phyloP scores from a whole-genome alignment of 37 sponge, comb jelly and placozoan genomes.

The Mnemiopsis leidyi region DNA sequence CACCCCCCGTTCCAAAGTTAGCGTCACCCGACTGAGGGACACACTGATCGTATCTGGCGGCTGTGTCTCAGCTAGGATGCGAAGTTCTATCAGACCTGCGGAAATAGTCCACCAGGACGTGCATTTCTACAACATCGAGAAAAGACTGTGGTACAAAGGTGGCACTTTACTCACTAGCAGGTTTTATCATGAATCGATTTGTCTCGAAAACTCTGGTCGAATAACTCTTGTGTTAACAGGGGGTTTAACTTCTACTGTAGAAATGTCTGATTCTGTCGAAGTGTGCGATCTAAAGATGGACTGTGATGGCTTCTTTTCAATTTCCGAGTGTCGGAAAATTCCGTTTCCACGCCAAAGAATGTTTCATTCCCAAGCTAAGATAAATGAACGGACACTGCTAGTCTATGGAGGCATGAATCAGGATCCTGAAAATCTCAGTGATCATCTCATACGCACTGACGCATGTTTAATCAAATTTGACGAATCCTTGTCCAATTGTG shows the following conservation, averaged over 20 bases:
- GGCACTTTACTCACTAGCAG: not conserved
- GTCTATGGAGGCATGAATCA: conserved; percentile 16
- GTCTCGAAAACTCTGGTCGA: not conserved
- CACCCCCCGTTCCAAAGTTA: not conserved
- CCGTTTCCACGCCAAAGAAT: not conserved
- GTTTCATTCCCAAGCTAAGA: not conserved
- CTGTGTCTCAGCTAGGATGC: not conserved
- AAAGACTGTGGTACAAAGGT: conserved; percentile 8
- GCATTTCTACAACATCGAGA: not conserved
- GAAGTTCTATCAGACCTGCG: not conserved
- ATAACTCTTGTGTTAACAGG: conserved; percentile 1
- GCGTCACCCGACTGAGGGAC: not conserved
- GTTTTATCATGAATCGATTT: not conserved
- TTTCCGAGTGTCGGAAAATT: not conserved
- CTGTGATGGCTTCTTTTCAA: not conserved
- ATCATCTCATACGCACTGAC: not conserved
- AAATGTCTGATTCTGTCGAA: conserved; percentile 19
- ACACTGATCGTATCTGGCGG: conserved; percentile 34
- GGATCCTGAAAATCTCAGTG: not conserved
- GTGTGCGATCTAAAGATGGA: not conserved
- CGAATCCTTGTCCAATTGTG: not conserved
- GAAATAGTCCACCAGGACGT: not conserved
- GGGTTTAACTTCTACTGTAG: not conserved
- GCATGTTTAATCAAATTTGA: not conserved
- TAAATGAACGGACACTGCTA: conserved; percentile 2